These are phyloP conservation scores for Pollenia griseotomentosa DNA, from an alignment of 2,888 invertebrate species.

Conservation along the genomic window DNA sequence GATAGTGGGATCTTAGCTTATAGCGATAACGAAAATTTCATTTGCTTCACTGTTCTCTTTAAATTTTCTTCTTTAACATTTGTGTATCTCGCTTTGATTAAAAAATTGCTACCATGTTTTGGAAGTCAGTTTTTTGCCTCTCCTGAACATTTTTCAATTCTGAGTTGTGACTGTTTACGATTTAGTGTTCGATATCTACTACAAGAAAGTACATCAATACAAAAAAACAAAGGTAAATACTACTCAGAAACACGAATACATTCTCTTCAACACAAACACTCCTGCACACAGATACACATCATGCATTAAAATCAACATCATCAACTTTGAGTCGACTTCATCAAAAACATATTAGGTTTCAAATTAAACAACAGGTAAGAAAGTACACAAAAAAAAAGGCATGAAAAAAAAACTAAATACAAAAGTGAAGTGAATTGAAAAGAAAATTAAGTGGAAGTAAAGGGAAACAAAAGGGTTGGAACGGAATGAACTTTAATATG, in stretches of 20 bases:
- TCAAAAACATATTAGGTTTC: conserved; percentile 76
- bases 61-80: too few relatives aligned
- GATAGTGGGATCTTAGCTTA: too few relatives aligned
- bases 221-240: conserved; percentile 33
- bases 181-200: too few relatives aligned
- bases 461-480: conserved; percentile 62
- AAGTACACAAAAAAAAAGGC: not conserved
- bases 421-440: conserved; percentile 30
- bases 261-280: not conserved
- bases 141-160: too few relatives aligned
- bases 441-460: conserved; percentile 8
- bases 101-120: too few relatives aligned
- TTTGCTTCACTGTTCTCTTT: too few relatives aligned
- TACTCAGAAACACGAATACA: conserved; percentile 13
- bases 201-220: not conserved
- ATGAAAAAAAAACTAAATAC: not conserved
- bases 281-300: not conserved
- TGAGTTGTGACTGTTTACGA: too few relatives aligned
- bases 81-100: too few relatives aligned
- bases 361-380: conserved; percentile 73
- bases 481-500: conserved; percentile 32
- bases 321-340: conserved; percentile 73
- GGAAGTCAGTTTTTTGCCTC: too few relatives aligned
- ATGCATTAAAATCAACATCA: conserved; percentile 66
- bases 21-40: too few relatives aligned